Evolutionary conservation across 2,113 vertebrate genomes (phyloP).

Genomic region (Halichoerus grypus): DNA sequence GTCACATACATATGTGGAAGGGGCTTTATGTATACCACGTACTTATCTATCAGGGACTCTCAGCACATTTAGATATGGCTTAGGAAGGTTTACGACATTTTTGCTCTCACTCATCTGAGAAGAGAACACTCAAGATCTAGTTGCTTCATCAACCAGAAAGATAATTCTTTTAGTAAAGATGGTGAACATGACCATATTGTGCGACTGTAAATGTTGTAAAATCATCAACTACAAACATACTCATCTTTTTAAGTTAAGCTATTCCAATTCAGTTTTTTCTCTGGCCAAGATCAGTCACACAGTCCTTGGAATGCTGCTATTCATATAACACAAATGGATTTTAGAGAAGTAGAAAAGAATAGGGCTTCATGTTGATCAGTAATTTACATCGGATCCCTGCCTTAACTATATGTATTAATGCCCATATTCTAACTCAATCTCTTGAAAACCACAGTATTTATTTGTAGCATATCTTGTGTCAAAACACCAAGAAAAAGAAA

Average conservation of each 20-base stretch:
- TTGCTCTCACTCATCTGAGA: not conserved
- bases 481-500: not conserved
- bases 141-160: not conserved
- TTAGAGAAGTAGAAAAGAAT: not conserved
- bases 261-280: not conserved
- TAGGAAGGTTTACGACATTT: not conserved
- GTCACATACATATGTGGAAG: fast-evolving
- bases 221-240: not conserved
- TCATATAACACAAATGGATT: not conserved
- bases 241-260: not conserved
- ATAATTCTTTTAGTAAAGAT: not conserved
- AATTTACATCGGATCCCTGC: not conserved
- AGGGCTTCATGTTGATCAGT: not conserved
- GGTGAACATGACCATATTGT: not conserved
- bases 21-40: not conserved
- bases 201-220: not conserved
- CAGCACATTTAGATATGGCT: not conserved
- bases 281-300: not conserved
- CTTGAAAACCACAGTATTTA: not conserved
- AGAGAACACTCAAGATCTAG: not conserved
- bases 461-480: not conserved
- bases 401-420: not conserved
- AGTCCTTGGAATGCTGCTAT: not conserved
- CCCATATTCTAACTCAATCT: not conserved
- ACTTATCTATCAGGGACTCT: not conserved